A percentile compares a stretch with the other conserved stretches of the same genome.
Evolutionary conservation across 2,113 vertebrate genomes (phyloP).

Genomic region (Ceuthmochares aereus): DNA sequence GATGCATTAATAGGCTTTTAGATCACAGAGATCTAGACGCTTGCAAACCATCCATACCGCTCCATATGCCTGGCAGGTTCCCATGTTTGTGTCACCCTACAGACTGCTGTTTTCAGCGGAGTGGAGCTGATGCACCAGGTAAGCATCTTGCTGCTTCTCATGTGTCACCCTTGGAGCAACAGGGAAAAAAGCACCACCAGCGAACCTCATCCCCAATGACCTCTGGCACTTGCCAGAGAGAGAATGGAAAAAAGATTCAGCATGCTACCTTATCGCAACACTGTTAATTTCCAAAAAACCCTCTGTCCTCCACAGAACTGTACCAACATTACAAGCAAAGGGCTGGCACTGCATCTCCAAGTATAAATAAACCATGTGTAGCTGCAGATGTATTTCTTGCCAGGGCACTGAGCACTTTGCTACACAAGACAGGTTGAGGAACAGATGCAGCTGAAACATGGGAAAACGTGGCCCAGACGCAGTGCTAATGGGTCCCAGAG

Average conservation of each 20-base stretch:
- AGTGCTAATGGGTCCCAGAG: neutral
- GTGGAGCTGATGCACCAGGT: neutral
- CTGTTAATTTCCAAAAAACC: neutral
- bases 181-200: neutral
- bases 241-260: neutral
- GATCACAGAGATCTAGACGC: neutral
- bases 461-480: fast-evolving
- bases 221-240: neutral
- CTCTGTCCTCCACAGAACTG: neutral
- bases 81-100: neutral
- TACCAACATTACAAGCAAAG: neutral
- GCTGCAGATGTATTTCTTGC: neutral
- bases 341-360: neutral
- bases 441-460: neutral
- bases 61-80: fast-evolving
- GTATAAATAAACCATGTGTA: neutral
- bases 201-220: fast-evolving
- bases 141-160: neutral
- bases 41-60: neutral
- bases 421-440: neutral
- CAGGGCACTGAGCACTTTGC: neutral
- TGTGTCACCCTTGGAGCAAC: neutral
- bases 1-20: neutral
- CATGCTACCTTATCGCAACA: neutral
- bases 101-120: neutral